phyloP scores from a whole-genome alignment of 2,888 invertebrate genomes.

The Molorchus minor region DNA sequence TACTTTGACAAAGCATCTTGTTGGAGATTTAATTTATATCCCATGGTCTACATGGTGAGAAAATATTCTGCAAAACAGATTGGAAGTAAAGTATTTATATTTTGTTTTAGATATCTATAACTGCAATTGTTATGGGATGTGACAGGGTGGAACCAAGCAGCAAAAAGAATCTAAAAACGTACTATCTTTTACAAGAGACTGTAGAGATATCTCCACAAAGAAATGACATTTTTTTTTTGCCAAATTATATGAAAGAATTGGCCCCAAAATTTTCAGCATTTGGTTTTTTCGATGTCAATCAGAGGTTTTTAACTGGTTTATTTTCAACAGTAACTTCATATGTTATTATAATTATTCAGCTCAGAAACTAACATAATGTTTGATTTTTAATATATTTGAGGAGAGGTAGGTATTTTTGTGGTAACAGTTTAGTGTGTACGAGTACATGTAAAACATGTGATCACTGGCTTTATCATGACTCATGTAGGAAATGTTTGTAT shows the following conservation, averaged over 20 bases:
- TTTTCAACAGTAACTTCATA: conserved; percentile 27
- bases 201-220: conserved; percentile 9
- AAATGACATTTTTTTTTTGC: conserved; percentile 14
- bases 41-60: neutral
- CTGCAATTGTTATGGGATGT: conserved; percentile 1
- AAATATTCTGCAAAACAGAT: too few relatives aligned
- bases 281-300: conserved; percentile 28
- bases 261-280: conserved; percentile 26
- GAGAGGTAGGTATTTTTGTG: too few relatives aligned
- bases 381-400: too few relatives aligned
- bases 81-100: too few relatives aligned
- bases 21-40: neutral
- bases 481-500: too few relatives aligned
- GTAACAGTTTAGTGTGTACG: too few relatives aligned
- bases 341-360: conserved; percentile 31
- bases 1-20: neutral
- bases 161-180: conserved; percentile 18
- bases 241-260: conserved; percentile 19
- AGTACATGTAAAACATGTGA: too few relatives aligned
- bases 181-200: conserved; percentile 19
- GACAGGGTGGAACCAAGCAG: conserved; percentile 25
- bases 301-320: conserved; percentile 24
- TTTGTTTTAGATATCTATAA: conserved; percentile 1
- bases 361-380: conserved; percentile 10
- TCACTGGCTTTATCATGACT: too few relatives aligned